Conservation (phyloP, 2,797 vertebrate genomes). For the Cuniculus paca region DNA sequence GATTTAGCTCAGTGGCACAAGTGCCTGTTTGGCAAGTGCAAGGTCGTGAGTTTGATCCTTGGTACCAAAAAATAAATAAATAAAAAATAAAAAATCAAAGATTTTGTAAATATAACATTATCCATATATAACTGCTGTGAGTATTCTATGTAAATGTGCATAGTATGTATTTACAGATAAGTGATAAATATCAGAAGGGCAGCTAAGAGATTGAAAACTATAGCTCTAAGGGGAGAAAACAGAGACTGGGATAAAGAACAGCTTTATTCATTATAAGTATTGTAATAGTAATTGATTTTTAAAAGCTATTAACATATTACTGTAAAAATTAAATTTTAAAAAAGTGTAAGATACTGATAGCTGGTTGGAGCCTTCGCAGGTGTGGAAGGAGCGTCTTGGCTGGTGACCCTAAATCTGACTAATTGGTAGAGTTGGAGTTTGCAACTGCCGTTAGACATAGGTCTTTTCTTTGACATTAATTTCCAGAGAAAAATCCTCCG, state of each 20-base stretch:
- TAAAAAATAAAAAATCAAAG: neutral
- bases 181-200: neutral
- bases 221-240: neutral
- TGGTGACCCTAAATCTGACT: neutral
- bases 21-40: no score
- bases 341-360: neutral
- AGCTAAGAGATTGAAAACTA: neutral
- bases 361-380: neutral
- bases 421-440: neutral
- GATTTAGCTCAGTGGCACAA: no score
- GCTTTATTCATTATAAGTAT: neutral
- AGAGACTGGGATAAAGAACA: neutral
- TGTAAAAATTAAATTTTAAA: neutral
- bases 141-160: neutral
- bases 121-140: neutral
- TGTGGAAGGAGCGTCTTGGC: neutral
- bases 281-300: conserved; percentile 26
- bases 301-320: neutral
- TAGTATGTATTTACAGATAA: neutral
- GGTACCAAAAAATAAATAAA: no score
- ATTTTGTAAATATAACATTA: conserved; percentile 31
- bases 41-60: no score
- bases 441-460: neutral
- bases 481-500: neutral
- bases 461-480: conserved; percentile 1